Conservation (phyloP, 2,113 vertebrate species). For the Syngnathus floridae region DNA sequence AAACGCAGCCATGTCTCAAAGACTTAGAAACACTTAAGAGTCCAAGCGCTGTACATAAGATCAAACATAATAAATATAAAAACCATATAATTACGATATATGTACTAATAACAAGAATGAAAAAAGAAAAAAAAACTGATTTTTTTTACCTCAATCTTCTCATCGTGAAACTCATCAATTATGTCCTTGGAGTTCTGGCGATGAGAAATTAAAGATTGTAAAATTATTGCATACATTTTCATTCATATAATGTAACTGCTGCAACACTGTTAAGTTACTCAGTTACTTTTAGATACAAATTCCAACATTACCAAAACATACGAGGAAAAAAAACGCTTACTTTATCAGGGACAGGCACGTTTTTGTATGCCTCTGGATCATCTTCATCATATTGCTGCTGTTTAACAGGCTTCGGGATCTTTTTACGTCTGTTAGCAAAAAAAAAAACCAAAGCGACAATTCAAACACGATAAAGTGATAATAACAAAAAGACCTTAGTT, state of each 20-base stretch:
- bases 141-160: conserved; percentile 69
- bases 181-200: conserved; percentile 72
- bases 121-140: too few species aligned
- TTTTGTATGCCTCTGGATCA: conserved; percentile 61
- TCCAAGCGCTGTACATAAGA: too few species aligned
- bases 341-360: conserved; percentile 66
- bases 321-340: conserved; percentile 30
- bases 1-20: too few species aligned
- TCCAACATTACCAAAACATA: neutral
- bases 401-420: conserved; percentile 32
- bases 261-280: neutral
- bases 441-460: neutral
- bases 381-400: conserved; percentile 58
- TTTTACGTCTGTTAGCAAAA: conserved; percentile 36
- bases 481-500: neutral
- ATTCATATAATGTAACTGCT: neutral
- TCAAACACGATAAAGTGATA: too few species aligned
- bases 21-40: too few species aligned
- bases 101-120: too few species aligned
- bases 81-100: too few species aligned
- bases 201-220: neutral
- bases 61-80: too few species aligned
- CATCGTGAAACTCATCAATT: conserved; percentile 71
- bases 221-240: neutral
- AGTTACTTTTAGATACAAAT: neutral